Evolutionary conservation across 2,888 invertebrate species (phyloP).

Genomic region (Ochropleura plecta): DNA sequence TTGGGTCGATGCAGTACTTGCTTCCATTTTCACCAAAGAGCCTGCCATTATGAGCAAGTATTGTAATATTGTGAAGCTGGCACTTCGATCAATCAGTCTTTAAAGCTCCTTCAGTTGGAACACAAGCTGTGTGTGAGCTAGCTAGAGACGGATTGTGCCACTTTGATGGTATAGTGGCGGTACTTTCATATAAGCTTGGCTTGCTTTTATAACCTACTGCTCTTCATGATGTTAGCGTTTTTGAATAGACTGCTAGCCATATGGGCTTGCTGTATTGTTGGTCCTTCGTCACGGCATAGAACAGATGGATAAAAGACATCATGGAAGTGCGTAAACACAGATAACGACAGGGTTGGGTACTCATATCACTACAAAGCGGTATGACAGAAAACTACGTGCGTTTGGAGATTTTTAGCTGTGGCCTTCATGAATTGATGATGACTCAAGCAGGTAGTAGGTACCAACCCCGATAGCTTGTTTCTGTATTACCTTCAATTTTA

Average conservation of each 20-base stretch:
- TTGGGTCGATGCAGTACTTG: no score
- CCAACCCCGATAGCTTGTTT: not conserved
- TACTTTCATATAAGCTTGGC: no score
- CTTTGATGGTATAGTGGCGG: not conserved
- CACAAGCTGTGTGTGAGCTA: not conserved
- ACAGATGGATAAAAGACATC: no score
- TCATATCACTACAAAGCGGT: not conserved
- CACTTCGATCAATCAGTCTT: not conserved
- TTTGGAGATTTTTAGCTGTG: not conserved
- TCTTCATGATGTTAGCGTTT: no score
- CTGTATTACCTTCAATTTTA: conserved; percentile 10
- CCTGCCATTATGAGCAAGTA: not conserved
- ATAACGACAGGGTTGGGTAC: no score
- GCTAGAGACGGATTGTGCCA: not conserved
- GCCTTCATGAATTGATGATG: not conserved
- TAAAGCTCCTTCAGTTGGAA: not conserved
- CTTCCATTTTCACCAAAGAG: not conserved
- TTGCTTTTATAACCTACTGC: no score
- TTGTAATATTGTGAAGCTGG: not conserved
- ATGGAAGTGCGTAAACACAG: no score
- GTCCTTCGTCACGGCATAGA: no score
- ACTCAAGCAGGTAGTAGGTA: not conserved
- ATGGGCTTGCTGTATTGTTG: no score
- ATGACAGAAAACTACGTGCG: not conserved
- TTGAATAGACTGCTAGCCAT: no score